These are phyloP conservation scores for Megatriorchis doriae DNA, from an alignment of 2,113 vertebrate genomes.

Conservation along the genomic window DNA sequence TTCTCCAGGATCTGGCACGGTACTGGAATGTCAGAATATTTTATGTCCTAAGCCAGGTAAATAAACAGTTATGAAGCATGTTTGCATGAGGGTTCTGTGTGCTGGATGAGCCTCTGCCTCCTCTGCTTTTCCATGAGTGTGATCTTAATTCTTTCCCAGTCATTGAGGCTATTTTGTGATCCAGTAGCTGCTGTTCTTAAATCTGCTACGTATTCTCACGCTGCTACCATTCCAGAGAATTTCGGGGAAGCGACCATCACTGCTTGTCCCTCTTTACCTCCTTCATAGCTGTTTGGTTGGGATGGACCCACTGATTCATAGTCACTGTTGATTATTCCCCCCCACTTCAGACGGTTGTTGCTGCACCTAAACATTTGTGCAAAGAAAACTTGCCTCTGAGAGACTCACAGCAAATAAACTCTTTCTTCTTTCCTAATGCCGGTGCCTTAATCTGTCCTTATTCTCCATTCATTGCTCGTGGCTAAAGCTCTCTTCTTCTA, in stretches of 20 bases:
- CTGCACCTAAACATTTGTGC: not conserved
- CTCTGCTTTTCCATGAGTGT: not conserved
- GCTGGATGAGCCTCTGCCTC: not conserved
- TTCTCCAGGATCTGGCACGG: conserved; percentile 71
- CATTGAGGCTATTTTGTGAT: not conserved
- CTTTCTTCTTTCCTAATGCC: not conserved
- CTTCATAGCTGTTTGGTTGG: not conserved
- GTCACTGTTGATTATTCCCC: not conserved
- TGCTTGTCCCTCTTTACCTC: not conserved
- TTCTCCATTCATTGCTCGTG: not conserved
- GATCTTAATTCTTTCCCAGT: not conserved
- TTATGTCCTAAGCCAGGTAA: conserved; percentile 81
- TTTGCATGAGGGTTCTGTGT: not conserved
- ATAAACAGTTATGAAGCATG: not conserved
- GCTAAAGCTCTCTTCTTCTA: not conserved
- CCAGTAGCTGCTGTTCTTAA: not conserved
- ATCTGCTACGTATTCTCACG: not conserved
- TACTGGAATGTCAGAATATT: conserved; percentile 78
- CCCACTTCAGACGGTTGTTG: not conserved
- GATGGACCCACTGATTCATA: not conserved
- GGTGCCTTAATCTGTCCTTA: not conserved
- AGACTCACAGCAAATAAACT: not conserved
- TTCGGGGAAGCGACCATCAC: not conserved
- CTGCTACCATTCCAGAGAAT: not conserved
- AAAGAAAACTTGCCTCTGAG: not conserved